These are phyloP conservation scores for Zootermopsis nevadensis DNA, from an alignment of 2,888 invertebrate species.

Conservation along the genomic window DNA sequence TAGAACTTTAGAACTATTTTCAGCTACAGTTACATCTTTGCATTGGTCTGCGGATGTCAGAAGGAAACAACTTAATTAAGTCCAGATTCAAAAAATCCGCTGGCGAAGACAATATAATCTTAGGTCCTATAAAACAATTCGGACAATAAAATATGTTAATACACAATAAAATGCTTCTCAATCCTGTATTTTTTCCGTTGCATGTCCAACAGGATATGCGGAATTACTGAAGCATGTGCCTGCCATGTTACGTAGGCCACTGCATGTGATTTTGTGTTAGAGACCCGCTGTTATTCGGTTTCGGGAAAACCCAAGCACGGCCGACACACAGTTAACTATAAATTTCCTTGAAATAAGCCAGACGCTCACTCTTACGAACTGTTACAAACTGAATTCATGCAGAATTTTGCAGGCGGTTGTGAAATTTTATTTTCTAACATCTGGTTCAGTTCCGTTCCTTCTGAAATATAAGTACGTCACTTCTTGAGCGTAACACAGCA, in stretches of 20 bases:
- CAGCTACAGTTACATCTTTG: no score
- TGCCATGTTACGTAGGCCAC: background rate
- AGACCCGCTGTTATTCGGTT: background rate
- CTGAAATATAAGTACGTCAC: background rate
- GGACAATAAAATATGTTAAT: background rate
- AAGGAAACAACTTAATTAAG: no score
- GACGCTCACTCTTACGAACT: background rate
- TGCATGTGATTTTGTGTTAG: background rate
- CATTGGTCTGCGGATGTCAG: no score
- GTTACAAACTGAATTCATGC: background rate
- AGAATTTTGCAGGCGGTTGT: background rate
- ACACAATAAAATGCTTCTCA: background rate
- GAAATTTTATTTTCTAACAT: constrained; percentile 16
- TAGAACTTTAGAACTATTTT: no score
- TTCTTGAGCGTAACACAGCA: background rate
- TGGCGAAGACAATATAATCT: no score
- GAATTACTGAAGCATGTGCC: background rate
- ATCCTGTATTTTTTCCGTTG: background rate
- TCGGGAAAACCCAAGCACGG: background rate
- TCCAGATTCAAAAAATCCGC: no score
- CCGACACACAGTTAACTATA: background rate
- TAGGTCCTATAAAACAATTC: background rate
- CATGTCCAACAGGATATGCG: background rate
- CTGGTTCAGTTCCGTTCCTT: background rate
- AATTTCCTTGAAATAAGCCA: background rate